phyloP scores from a whole-genome alignment of 2,113 vertebrate species.

The Ctenomys sociabilis region DNA sequence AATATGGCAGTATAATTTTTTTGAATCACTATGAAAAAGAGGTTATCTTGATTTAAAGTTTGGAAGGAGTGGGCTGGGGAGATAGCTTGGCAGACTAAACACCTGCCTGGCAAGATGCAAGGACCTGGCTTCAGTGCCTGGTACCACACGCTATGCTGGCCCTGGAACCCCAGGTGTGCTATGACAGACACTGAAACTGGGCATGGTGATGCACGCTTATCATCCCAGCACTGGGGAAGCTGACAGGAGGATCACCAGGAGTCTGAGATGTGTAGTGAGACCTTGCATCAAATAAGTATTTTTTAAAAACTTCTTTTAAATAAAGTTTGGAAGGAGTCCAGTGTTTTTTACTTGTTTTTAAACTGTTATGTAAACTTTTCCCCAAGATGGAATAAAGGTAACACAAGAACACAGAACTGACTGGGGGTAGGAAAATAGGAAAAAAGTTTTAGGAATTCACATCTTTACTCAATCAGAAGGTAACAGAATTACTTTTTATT shows the following conservation, averaged over 20 bases:
- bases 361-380: constrained; percentile 18
- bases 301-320: no score
- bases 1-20: not conserved
- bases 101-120: no score
- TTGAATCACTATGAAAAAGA: not conserved
- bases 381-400: not conserved
- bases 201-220: no score
- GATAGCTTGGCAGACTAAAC: no score
- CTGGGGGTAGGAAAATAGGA: not conserved
- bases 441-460: not conserved
- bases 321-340: not conserved
- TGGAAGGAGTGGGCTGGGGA: not conserved
- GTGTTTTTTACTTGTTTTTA: not conserved
- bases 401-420: constrained; percentile 8
- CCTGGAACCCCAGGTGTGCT: no score
- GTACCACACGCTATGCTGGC: no score
- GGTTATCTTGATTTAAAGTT: not conserved
- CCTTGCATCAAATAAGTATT: no score
- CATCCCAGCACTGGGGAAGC: no score
- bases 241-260: no score
- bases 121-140: no score
- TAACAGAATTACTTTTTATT: constrained; percentile 38
- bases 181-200: no score
- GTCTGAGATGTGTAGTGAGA: no score
- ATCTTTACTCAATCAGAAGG: constrained; percentile 21